phyloP scores from a whole-genome alignment of 1,140 invertebrate species.

The Vanessa atalanta region DNA sequence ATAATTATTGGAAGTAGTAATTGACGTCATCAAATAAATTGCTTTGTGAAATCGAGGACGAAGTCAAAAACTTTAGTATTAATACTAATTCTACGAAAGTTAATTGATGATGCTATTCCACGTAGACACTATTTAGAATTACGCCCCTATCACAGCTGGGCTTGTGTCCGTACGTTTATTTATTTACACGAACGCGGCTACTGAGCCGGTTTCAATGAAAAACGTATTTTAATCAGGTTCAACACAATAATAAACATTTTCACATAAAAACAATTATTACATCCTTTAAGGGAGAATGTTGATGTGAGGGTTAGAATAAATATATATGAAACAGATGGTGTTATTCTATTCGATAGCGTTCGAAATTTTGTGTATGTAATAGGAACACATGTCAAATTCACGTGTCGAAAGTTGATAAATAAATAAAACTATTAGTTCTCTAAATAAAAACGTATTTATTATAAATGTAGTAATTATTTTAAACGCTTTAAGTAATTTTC shows the following conservation, averaged over 20 bases:
- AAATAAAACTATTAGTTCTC: not conserved
- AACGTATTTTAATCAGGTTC: constrained; percentile 28
- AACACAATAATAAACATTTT: constrained; percentile 48
- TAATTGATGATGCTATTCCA: constrained; percentile 10
- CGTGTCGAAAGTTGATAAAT: not conserved
- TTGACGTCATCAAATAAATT: not conserved
- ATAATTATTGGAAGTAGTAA: too few species aligned
- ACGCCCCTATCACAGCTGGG: constrained; percentile 26
- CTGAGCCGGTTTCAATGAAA: constrained; percentile 26
- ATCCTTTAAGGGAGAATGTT: constrained; percentile 13
- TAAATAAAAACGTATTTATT: too few species aligned
- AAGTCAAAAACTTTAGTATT: not conserved
- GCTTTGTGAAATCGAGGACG: not conserved
- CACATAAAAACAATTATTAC: constrained; percentile 37
- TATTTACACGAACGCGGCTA: constrained; percentile 36
- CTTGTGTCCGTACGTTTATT: constrained; percentile 40
- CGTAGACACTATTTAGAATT: constrained; percentile 21
- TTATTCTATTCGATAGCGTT: constrained; percentile 33
- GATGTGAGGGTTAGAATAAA: constrained; percentile 42
- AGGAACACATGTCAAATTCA: not conserved
- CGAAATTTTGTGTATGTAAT: not conserved
- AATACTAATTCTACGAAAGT: constrained; percentile 14
- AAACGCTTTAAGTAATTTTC: too few species aligned
- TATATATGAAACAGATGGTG: constrained; percentile 41
- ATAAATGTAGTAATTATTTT: not conserved